A percentile compares a stretch with the other conserved stretches of the same genome.
Conservation (phyloP, 2,797 vertebrate genomes). For the Choloepus didactylus region DNA sequence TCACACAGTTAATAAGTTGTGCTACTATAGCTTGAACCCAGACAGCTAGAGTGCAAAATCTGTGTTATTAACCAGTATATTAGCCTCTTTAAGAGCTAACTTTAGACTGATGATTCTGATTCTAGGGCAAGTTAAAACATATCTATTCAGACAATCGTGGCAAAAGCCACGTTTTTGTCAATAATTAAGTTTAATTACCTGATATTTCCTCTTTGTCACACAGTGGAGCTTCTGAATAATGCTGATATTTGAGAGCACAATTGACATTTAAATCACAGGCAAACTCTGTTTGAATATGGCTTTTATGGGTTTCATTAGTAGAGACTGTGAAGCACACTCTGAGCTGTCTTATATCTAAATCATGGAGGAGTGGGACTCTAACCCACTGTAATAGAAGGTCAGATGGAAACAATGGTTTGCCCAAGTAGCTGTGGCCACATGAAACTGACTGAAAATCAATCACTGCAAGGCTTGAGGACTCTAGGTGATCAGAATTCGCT, state of each 20-base stretch:
- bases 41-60: constrained; percentile 11
- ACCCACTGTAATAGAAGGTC: not conserved
- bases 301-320: not conserved
- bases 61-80: constrained; percentile 1
- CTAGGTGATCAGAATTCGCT: not conserved
- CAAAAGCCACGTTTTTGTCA: constrained; percentile 22
- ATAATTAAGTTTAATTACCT: constrained; percentile 34
- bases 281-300: not conserved
- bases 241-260: not conserved
- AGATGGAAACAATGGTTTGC: constrained; percentile 12
- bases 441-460: constrained; percentile 19
- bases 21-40: not conserved
- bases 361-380: not conserved
- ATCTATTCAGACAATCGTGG: not conserved
- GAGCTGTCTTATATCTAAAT: constrained; percentile 17
- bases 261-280: not conserved
- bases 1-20: constrained; percentile 6
- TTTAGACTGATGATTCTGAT: not conserved
- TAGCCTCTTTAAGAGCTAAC: not conserved
- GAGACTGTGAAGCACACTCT: not conserved
- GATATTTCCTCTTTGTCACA: constrained; percentile 13
- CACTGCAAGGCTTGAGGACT: not conserved
- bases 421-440: not conserved
- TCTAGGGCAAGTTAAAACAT: constrained; percentile 10
- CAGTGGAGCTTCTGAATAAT: not conserved